Base-by-base conservation (phyloP, 2,113 vertebrate species). In the Conger conger region DNA sequence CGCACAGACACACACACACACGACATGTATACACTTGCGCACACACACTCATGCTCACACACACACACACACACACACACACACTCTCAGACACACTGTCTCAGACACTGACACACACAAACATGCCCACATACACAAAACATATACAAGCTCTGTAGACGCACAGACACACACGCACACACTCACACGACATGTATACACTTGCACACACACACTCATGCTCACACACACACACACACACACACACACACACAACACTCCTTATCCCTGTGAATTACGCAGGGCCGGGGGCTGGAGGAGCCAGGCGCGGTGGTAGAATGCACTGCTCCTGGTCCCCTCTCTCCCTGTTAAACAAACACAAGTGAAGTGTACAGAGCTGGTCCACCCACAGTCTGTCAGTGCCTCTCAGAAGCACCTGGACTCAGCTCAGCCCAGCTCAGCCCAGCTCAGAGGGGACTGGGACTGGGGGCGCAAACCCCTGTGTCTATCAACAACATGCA, bases 351-450 rank as follows among this genome's bases (percentile, higher is more conserved):
- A 79, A 60, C 50, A 88, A 83, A 87, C 79, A 83, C 76, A 84
- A 35, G 60, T 53, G 80, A 33, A 87, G 45, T 82, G 84, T 80
- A 73, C 45, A 85, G 78, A 88, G 85, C 87, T 83, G 85, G 86
- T 84, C 90, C 87, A 81, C 92, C 90, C 89, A 91, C 88, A 88
- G 83, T 88, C 90, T 86, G 82, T 90, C 87, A 89, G 89, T 86
- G 80, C 83, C 89, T 92, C 86, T 92, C 84, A 89, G 89, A 89
- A 87, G 86, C 91, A 93, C 89, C 91, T 91, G 90, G 90, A 80
- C 89, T 83, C 84, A 92, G 88, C 85, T 89, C 87, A 91, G 45
- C 45, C 15, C 83, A 83, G 82, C 85, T 42, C 23, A 50, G 38
- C 45, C 80, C 79, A 38, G 84, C n/a, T n/a, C n/a, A 50, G 0